These are phyloP conservation scores for Trichogramma evanescens DNA, from an alignment of 2,888 invertebrate species.

Conservation along the genomic window DNA sequence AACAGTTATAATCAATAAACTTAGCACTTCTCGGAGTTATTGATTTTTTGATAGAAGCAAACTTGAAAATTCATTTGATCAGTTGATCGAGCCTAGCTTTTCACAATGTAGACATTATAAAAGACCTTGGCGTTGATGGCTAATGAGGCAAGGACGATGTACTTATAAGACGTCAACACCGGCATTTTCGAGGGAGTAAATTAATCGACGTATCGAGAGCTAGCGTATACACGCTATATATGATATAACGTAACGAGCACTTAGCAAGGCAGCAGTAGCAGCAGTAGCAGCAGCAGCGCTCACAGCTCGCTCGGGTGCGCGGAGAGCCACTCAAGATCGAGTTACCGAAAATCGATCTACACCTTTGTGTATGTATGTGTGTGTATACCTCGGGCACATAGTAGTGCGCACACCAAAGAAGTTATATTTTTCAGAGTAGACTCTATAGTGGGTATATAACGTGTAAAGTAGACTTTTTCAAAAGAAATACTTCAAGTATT, in stretches of 20 bases:
- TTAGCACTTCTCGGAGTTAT: too few species aligned
- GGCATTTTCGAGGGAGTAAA: slow-evolving; percentile 30
- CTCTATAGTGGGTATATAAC: too few species aligned
- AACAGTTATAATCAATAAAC: too few species aligned
- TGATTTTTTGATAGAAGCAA: too few species aligned
- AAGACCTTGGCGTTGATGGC: too few species aligned
- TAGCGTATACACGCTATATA: not conserved
- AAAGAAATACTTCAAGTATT: too few species aligned
- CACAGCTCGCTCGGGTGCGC: slow-evolving; percentile 33
- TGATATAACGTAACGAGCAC: slow-evolving; percentile 44
- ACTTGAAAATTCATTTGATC: too few species aligned
- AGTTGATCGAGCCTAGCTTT: too few species aligned
- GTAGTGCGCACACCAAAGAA: too few species aligned
- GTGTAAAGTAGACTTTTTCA: too few species aligned
- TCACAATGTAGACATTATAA: too few species aligned
- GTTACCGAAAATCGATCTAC: slow-evolving; percentile 47
- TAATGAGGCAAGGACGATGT: not conserved
- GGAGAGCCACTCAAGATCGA: slow-evolving; percentile 45
- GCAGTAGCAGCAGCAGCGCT: slow-evolving; percentile 21
- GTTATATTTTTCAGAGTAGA: too few species aligned
- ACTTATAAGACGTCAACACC: slow-evolving; percentile 16
- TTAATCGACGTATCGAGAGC: slow-evolving; percentile 41
- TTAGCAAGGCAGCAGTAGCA: slow-evolving; percentile 39
- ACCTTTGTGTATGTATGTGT: slow-evolving; percentile 23
- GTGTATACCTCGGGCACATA: not conserved